phyloP scores from a whole-genome alignment of 2,113 vertebrate genomes.

The Merops nubicus region DNA sequence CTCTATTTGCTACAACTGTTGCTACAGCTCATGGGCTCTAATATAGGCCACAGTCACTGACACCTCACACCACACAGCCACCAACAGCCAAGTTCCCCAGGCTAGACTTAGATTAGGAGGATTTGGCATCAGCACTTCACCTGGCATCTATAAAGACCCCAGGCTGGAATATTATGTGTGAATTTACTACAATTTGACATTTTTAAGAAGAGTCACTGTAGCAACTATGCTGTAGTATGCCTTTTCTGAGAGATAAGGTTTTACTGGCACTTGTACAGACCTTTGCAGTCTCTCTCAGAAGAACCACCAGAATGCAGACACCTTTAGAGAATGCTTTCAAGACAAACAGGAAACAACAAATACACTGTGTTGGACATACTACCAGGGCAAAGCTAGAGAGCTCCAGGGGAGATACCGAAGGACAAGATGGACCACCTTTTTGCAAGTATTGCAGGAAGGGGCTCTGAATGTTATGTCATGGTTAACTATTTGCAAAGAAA shows the following conservation, averaged over 20 bases:
- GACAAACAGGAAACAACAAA: neutral
- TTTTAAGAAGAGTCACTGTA: neutral
- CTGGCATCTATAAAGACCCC: neutral
- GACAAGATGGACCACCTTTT: neutral
- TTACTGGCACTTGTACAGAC: neutral
- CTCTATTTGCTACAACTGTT: neutral
- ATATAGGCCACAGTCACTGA: neutral
- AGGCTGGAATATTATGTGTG: neutral
- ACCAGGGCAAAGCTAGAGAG: neutral
- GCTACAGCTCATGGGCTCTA: neutral
- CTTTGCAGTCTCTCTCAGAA: neutral
- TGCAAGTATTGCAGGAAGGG: neutral
- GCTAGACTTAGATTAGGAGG: neutral
- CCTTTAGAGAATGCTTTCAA: neutral
- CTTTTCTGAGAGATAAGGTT: neutral
- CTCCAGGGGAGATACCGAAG: neutral
- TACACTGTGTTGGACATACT: rapidly evolving
- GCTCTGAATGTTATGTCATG: neutral
- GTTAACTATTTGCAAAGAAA: neutral
- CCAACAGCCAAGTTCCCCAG: neutral
- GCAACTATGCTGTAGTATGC: neutral
- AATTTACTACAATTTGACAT: neutral
- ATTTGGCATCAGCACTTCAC: neutral
- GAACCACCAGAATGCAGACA: neutral
- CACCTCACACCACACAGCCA: neutral